These are phyloP conservation scores for Aphaenogaster rudis DNA, from an alignment of 1,140 invertebrate genomes.

Conservation along the genomic window DNA sequence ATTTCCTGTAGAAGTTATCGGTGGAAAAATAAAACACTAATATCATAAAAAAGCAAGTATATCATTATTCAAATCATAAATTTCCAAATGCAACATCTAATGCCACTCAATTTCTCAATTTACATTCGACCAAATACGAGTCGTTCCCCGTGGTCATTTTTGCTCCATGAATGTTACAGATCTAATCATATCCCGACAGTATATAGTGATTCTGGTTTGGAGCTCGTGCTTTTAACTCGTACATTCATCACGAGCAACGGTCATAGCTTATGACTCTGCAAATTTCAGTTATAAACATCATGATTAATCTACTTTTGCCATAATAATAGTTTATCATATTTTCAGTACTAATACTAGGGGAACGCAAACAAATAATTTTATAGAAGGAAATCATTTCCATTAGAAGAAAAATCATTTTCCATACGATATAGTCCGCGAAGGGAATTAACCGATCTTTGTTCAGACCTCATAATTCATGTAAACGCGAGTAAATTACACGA, in stretches of 20 bases:
- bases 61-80: not conserved
- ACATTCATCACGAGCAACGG: conserved; percentile 1
- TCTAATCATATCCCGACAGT: conserved; percentile 23
- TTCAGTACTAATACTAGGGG: not conserved
- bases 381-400: too few species aligned
- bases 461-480: conserved; percentile 9
- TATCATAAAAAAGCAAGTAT: not conserved
- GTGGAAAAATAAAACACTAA: not conserved
- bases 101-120: not conserved
- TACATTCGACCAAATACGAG: not conserved
- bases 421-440: not conserved
- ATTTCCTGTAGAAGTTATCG: not conserved
- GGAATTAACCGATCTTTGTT: conserved; percentile 14
- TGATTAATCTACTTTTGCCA: conserved; percentile 27
- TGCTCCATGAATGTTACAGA: not conserved
- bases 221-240: conserved; percentile 2
- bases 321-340: not conserved
- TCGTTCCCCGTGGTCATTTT: not conserved
- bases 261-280: not conserved
- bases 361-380: not conserved
- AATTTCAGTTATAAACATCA: conserved; percentile 29
- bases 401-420: not conserved
- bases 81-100: not conserved
- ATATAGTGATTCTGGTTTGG: not conserved
- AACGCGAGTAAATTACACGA: conserved; percentile 42